Conservation (phyloP, 2,888 invertebrate species). For the Lepetodrilus schrolli region DNA sequence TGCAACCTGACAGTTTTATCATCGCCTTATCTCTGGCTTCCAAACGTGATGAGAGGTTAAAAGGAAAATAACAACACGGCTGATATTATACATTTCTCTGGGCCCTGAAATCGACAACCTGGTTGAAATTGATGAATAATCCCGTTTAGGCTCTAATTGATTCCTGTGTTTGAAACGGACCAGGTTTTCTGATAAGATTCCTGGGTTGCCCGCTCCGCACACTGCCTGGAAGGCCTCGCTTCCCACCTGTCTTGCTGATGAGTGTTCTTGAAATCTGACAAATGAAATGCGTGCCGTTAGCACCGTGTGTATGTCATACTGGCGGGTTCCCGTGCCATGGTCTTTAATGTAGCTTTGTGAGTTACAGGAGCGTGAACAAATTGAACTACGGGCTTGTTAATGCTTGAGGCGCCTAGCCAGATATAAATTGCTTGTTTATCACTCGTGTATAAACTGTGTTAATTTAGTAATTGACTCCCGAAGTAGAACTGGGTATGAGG, state of each 20-base stretch:
- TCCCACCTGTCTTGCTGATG: constrained; percentile 5
- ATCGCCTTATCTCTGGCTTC: no score
- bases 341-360: constrained; percentile 17
- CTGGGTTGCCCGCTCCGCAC: constrained; percentile 21
- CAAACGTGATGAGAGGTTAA: constrained; percentile 18
- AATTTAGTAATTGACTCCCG: background rate
- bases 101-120: constrained; percentile 14
- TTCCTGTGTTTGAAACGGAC: background rate
- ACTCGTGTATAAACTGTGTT: background rate
- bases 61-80: constrained; percentile 18
- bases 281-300: background rate
- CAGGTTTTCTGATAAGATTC: background rate
- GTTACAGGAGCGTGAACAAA: background rate
- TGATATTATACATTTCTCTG: background rate
- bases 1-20: no score
- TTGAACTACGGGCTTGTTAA: background rate
- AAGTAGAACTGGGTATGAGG: no score
- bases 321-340: background rate
- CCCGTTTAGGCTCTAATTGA: constrained; percentile 2
- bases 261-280: constrained; percentile 1
- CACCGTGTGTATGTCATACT: background rate
- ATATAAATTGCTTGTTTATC: constrained; percentile 17
- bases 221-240: constrained; percentile 7
- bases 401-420: constrained; percentile 4
- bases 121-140: constrained; percentile 18